Evolutionary conservation across 2,888 invertebrate species (phyloP), one percentile per base, ranked within the genome.

Genomic region (Nomada lathburiana): DNA sequence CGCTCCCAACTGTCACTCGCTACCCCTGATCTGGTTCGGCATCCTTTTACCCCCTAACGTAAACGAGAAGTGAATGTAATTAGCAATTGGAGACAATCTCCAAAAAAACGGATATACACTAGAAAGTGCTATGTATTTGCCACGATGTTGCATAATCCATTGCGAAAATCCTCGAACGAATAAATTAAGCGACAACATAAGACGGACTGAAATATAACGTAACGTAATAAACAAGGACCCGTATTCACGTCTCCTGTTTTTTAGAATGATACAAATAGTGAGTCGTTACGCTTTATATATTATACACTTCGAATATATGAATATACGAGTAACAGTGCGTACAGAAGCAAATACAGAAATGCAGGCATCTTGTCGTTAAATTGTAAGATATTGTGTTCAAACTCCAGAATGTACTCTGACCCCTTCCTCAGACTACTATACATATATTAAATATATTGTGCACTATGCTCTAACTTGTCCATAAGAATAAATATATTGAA

Each of bases 351-450:
- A 89, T 90, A 91, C 90, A 91, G 85, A 92, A 92, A 90, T 89
- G 91, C 92, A 92, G 90, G 91, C 91, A 91, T 92, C 91, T 92
- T 90, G 92, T 92, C 92, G 92, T 93, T 93, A 92, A 92, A 92
- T 90, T 93, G 92, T 93, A 93, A 92, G 92, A 93, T 92, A 92
- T 91, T 92, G 92, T 92, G 92, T 92, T 92, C 91, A 93, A 91
- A 91, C 89, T 92, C 90, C 92, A 92, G 92, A 92, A 92, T 92
- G 92, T 93, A 93, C 90, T 93, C 92, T 92, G 92, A 92, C 88
- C 89, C 90, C 91, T 87, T 88, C 85, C 88, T 86, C 84, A 80
- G 86, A 88, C 88, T 88, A 88, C 80, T 89, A 89, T 91, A 91
- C 89, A 92, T 92, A 91, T 89, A 92, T 92, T 90, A 90, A 92